Percentiles rank a stretch among this genome's conserved stretches.
These are phyloP conservation scores for Drosophila albomicans DNA, from an alignment of 1,140 invertebrate species.

Conservation along the genomic window DNA sequence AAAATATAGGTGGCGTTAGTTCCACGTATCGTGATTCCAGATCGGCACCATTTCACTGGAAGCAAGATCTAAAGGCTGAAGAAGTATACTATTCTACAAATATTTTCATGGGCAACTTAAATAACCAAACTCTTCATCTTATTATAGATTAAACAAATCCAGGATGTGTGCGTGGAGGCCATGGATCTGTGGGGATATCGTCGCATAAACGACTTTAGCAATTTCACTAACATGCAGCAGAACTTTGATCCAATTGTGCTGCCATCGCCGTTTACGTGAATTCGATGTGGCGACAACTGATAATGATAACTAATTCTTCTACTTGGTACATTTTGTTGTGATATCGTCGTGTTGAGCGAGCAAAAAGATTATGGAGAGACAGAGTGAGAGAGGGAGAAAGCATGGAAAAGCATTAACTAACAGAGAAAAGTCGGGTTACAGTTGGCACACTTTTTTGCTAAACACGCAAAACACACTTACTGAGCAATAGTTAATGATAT, in stretches of 20 bases:
- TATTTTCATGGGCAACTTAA: not conserved
- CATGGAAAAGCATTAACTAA: slow-evolving; percentile 50
- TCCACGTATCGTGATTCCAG: slow-evolving; percentile 94
- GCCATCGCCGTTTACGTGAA: slow-evolving; percentile 83
- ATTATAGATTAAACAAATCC: slow-evolving; percentile 85
- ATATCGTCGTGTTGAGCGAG: slow-evolving; percentile 80
- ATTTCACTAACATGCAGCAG: slow-evolving; percentile 79
- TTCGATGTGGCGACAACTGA: slow-evolving; percentile 47
- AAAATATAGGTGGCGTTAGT: slow-evolving; percentile 91
- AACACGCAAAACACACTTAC: slow-evolving; percentile 74
- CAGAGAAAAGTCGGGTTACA: slow-evolving; percentile 45
- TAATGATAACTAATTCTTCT: slow-evolving; percentile 79
- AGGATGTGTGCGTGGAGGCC: slow-evolving; percentile 89
- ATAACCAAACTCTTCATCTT: not conserved
- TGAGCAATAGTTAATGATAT: slow-evolving; percentile 77
- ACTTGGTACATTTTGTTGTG: slow-evolving; percentile 83
- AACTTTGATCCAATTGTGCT: slow-evolving; percentile 81
- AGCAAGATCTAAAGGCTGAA: slow-evolving; percentile 89
- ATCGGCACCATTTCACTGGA: slow-evolving; percentile 94
- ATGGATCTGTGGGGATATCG: slow-evolving; percentile 94
- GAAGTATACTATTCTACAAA: slow-evolving; percentile 85
- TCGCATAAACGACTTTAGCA: slow-evolving; percentile 83
- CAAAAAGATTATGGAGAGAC: slow-evolving; percentile 50
- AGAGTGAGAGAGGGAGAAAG: not conserved
- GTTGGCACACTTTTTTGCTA: slow-evolving; percentile 69